These are phyloP conservation scores for Torymus auratus DNA, from an alignment of 2,888 invertebrate species.

Conservation along the genomic window DNA sequence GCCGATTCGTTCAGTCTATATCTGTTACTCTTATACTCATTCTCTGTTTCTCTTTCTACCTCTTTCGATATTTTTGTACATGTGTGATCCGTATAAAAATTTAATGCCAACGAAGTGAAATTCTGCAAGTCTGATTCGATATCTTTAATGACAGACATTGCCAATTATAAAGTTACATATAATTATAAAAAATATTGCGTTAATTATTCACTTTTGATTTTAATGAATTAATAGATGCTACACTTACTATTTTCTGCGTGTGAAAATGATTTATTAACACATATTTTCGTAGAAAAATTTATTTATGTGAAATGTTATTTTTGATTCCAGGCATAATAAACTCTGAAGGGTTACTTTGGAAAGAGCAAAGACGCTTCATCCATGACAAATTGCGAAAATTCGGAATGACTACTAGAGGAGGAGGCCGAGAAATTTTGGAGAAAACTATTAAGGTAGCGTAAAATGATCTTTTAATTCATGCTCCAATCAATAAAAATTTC, in stretches of 20 bases:
- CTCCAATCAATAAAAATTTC: too few relatives aligned
- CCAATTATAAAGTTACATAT: too few relatives aligned
- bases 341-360: slow-evolving; percentile 92
- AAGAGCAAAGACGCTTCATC: slow-evolving; percentile 91
- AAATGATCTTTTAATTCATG: not conserved
- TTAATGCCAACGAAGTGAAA: slow-evolving; percentile 20
- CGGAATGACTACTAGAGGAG: slow-evolving; percentile 91
- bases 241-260: too few relatives aligned
- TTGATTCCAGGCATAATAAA: slow-evolving; percentile 87
- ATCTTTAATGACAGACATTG: too few relatives aligned
- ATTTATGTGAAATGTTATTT: not conserved
- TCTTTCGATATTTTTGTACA: slow-evolving; percentile 18
- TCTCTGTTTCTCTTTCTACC: not conserved
- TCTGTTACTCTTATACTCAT: not conserved
- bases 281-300: too few relatives aligned
- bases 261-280: too few relatives aligned
- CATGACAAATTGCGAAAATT: slow-evolving; percentile 90
- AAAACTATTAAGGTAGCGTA: slow-evolving; percentile 87
- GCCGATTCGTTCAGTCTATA: slow-evolving; percentile 40
- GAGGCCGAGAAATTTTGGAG: slow-evolving; percentile 89
- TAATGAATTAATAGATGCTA: not conserved
- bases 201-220: not conserved
- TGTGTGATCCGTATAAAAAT: not conserved
- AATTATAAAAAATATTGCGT: too few relatives aligned
- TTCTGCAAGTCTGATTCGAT: not conserved